Base-by-base conservation (phyloP, 2,797 vertebrate genomes). In the Scolopax rusticola region DNA sequence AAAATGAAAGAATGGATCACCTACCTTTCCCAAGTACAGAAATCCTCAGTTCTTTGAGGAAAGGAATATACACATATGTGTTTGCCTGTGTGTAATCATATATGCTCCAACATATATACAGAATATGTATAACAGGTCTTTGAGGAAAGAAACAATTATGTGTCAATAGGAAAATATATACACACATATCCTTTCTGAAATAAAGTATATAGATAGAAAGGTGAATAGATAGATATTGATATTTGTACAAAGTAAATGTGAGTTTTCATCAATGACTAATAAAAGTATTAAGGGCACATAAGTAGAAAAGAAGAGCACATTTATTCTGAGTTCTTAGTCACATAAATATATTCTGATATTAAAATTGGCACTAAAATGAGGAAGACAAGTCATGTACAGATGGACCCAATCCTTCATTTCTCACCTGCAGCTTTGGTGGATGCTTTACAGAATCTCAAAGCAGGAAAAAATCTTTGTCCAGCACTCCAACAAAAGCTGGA, bases 211-310 rank as follows among this genome's bases (percentile, higher is more conserved):
- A 60, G 11, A 38, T 12, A 60, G 57, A 38, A 38, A 60, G 36
- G 18, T 6, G 2, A 23, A 36, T 36, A 59, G 36, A 60, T 60
- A 60, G 59, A 19, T 38, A 60, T 38, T 16, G 8, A 18, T 32
- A 24, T 78, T 86, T 84, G 4, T 32, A 21, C 12, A 6, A 77
- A 64, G 11, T 40, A 25, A 83, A 4, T 0, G 0, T 38, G 28
- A 63, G 3, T 63, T 67, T 88, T 73, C 13, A 56, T 47, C 9
- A 59, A 21, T 18, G 15, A 3, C 9, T 47, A 71, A 60, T 57
- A 33, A 23, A 41, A 61, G 2, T 50, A 74, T 9, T 73, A 15
- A 43, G 11, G 12, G 4, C 15, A 64, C 17, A 54, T n/a, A 84
- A 70, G 8, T 15, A 84, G 23, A 8, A 84, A 13, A 73, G 3